These are phyloP conservation scores for Nansenia antarctica DNA, from an alignment of 2,113 vertebrate species.

Conservation along the genomic window DNA sequence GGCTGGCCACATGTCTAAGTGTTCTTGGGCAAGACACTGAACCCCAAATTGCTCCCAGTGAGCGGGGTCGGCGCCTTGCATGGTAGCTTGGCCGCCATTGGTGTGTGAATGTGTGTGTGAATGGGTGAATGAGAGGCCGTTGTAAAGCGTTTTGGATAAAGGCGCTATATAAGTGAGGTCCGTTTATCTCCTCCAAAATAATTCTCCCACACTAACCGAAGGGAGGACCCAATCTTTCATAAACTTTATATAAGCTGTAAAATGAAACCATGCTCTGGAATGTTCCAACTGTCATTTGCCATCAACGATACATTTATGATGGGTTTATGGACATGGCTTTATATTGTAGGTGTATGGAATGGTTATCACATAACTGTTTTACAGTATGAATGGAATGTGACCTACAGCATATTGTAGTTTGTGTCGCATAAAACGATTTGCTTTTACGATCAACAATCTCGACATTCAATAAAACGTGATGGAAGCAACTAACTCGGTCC, in stretches of 20 bases:
- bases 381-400: neutral
- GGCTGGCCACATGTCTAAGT: too few relatives aligned
- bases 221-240: neutral
- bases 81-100: too few relatives aligned
- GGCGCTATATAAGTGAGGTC: too few relatives aligned
- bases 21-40: too few relatives aligned
- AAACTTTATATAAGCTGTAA: neutral
- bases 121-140: too few relatives aligned
- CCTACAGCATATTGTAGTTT: neutral
- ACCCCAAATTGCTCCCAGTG: too few relatives aligned
- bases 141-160: too few relatives aligned
- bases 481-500: neutral
- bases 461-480: neutral
- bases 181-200: constrained; percentile 42
- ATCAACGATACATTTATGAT: neutral
- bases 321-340: neutral
- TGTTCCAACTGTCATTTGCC: neutral
- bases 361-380: neutral
- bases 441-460: neutral
- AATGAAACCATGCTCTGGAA: neutral
- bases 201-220: neutral
- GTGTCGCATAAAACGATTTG: neutral
- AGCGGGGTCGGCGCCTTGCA: too few relatives aligned
- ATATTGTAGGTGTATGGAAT: neutral
- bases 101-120: too few relatives aligned